Evolutionary conservation across 30 jellyfish, hydroid and myxozoan species (phyloP).

Genomic region (Phacellophora camtschatica): DNA sequence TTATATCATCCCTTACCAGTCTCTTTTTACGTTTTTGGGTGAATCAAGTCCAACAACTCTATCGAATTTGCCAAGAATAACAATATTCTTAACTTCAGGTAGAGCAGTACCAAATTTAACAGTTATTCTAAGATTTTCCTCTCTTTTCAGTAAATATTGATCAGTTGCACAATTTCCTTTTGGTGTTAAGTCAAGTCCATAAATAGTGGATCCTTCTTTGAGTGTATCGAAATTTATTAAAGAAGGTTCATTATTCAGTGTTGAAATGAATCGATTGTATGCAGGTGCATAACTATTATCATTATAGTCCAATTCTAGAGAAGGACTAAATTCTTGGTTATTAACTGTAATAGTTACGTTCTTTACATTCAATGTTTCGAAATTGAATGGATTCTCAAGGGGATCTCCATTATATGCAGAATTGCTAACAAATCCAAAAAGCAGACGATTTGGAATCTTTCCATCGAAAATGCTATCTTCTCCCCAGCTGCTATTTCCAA

Average conservation of each 20-base stretch:
- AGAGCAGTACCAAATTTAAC: not conserved
- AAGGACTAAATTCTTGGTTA: not conserved
- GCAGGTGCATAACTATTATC: not conserved
- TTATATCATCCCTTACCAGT: slow-evolving; percentile 18
- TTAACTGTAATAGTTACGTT: not conserved
- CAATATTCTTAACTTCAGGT: not conserved
- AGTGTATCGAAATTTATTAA: not conserved
- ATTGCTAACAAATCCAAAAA: slow-evolving; percentile 19
- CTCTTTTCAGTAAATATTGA: not conserved
- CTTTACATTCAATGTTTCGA: not conserved
- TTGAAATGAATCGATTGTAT: not conserved
- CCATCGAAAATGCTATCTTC: slow-evolving; percentile 16
- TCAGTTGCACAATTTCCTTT: slow-evolving; percentile 29
- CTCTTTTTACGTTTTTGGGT: not conserved
- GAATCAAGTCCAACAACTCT: not conserved
- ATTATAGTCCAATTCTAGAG: not conserved
- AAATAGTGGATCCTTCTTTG: slow-evolving; percentile 16
- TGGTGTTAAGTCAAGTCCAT: slow-evolving; percentile 15
- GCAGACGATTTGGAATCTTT: slow-evolving; percentile 14
- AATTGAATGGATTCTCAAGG: slow-evolving; percentile 28
- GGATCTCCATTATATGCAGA: slow-evolving; percentile 3
- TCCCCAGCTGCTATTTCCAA: not conserved
- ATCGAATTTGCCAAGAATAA: slow-evolving; percentile 4
- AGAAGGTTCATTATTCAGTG: not conserved
- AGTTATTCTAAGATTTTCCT: not conserved